Evolutionary conservation across 2,797 vertebrate genomes (phyloP).

Genomic region (Enoplosus armatus): DNA sequence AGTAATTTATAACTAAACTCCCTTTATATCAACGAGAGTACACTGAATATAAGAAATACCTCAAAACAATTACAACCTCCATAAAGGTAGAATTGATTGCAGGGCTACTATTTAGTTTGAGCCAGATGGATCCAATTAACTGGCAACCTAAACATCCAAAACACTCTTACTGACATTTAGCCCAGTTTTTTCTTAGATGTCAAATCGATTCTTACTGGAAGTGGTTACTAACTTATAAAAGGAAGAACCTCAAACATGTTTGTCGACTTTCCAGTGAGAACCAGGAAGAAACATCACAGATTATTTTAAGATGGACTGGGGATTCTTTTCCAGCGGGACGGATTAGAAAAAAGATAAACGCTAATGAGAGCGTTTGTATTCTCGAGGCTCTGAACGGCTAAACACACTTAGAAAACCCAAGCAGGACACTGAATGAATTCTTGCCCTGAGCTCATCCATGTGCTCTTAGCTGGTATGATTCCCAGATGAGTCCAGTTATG

Average conservation of each 20-base stretch:
- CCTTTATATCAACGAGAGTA: too few species aligned
- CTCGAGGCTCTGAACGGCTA: background rate
- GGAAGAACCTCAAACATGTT: background rate
- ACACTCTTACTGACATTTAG: too few species aligned
- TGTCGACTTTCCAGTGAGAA: background rate
- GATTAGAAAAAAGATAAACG: constrained; percentile 1
- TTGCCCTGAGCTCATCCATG: background rate
- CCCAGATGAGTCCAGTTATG: background rate
- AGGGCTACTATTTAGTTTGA: too few species aligned
- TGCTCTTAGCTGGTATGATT: background rate
- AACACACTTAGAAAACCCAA: background rate
- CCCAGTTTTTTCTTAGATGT: background rate
- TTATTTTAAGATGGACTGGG: background rate
- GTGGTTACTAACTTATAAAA: background rate
- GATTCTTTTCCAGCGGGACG: background rate
- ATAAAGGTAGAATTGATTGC: background rate
- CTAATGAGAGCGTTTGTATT: background rate
- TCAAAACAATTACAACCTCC: background rate
- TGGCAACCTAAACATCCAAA: background rate
- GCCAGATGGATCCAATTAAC: background rate
- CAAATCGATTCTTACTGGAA: background rate
- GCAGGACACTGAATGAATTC: background rate
- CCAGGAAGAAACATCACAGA: background rate
- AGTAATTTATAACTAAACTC: background rate
- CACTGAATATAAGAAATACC: background rate